These are phyloP conservation scores for Scaptomyza flava DNA, from an alignment of 2,888 invertebrate species.

Conservation along the genomic window DNA sequence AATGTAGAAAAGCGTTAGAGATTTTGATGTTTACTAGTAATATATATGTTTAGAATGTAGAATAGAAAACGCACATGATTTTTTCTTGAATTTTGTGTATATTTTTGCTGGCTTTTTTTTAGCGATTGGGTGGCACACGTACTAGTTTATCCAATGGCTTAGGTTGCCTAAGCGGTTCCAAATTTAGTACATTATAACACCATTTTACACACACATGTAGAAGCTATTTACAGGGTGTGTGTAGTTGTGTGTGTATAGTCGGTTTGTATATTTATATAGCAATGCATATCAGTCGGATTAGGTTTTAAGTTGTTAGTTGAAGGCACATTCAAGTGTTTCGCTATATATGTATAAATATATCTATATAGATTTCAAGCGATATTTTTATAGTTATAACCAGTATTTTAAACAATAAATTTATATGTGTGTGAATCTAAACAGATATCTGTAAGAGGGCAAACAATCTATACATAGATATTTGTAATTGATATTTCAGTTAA, in stretches of 20 bases:
- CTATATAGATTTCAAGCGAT: constrained; percentile 30
- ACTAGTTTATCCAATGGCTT: constrained; percentile 38
- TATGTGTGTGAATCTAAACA: constrained; percentile 60
- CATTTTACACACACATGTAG: constrained; percentile 18
- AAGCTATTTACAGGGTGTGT: constrained; percentile 32
- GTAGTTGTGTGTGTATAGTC: constrained; percentile 15
- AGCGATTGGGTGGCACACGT: constrained; percentile 31
- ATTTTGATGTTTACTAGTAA: constrained; percentile 5
- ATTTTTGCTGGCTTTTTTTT: constrained; percentile 18
- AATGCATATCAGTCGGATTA: constrained; percentile 54
- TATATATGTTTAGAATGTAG: constrained; percentile 14
- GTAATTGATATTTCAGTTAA: constrained; percentile 30
- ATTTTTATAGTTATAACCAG: constrained; percentile 34
- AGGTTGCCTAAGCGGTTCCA: constrained; percentile 40
- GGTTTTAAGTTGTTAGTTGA: constrained; percentile 1
- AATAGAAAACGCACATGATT: constrained; percentile 66
- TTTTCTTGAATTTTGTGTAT: background rate
- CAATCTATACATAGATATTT: constrained; percentile 32
- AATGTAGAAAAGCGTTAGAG: constrained; percentile 37
- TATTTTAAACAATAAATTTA: constrained; percentile 44
- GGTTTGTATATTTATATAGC: constrained; percentile 29
- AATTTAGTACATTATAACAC: constrained; percentile 27
- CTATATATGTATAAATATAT: constrained; percentile 13
- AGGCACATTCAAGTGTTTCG: constrained; percentile 58
- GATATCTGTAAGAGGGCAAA: constrained; percentile 42